Base-by-base conservation (phyloP, 2,113 vertebrate genomes). In the Centropristis striata region DNA sequence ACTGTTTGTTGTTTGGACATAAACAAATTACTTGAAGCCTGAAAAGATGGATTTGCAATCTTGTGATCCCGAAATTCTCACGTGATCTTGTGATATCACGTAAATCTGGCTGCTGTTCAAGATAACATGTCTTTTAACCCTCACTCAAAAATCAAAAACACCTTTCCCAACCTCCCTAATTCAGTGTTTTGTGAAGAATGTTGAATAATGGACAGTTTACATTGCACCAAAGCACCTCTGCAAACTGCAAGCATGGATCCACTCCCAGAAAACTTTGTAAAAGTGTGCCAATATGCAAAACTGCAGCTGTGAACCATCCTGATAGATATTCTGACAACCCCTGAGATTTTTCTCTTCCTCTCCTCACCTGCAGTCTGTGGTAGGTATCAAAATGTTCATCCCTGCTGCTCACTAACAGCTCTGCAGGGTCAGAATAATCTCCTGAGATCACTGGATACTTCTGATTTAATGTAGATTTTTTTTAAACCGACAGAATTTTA, bases 241-340 rank as follows among this genome's bases (percentile, higher is more conserved):
- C 28, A 32, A 68, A 77, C 54, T 55, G 47, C 15, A 86, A 28
- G 63, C 70, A 27, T 32, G 57, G 44, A 28, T 41, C 36, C 16
- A 74, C 27, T 59, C 53, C 28, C 12, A 18, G 59, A 66, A 76
- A 72, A 78, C 73, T 47, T 55, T 42, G 14, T 25, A 21, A 36
- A 67, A 72, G 71, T 75, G 42, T 72, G 47, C 28, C 47, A 65
- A 78, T 79, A 87, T 89, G 83, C 70, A 86, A 84, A 89, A 49
- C 63, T 68, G 70, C 84, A 88, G 83, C 81, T 74, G 88, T 60
- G 72, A 84, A 75, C 57, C n/a, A 46, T 37, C 65, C 57, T 36
- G 79, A 80, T 75, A 65, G 59, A 67, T 76, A 54, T 41, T 61
- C 72, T 74, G 53, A 78, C 69, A 46, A 54, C 69, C 83, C 86